phyloP scores from a whole-genome alignment of 1,140 invertebrate genomes.

The Ylistrum balloti region DNA sequence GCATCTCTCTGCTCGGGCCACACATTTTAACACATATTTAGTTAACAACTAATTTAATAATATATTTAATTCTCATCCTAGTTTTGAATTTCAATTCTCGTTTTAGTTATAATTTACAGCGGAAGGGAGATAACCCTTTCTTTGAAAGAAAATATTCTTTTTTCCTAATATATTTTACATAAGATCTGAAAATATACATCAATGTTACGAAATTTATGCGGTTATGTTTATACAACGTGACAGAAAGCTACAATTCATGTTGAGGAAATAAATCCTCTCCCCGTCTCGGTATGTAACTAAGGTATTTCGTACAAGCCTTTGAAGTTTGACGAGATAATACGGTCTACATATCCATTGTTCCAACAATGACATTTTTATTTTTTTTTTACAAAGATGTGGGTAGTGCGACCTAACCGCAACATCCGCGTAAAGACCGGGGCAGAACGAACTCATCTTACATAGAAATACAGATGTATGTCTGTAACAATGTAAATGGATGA shows the following conservation, averaged over 20 bases:
- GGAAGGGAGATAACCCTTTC: neutral
- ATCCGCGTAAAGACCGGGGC: too few relatives aligned
- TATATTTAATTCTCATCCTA: neutral
- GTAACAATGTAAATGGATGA: too few relatives aligned
- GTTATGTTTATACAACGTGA: neutral
- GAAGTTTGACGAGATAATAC: neutral
- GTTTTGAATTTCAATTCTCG: neutral
- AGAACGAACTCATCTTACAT: too few relatives aligned
- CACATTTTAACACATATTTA: neutral
- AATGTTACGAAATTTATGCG: neutral
- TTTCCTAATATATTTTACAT: neutral
- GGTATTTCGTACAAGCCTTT: constrained; percentile 2
- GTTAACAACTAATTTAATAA: neutral
- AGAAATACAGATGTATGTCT: too few relatives aligned
- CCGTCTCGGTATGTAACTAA: neutral
- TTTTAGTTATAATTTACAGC: neutral
- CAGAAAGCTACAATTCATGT: neutral
- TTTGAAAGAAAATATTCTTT: neutral
- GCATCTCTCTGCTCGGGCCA: neutral
- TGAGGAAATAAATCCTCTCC: neutral
- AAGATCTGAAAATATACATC: too few relatives aligned
- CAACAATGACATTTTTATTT: neutral
- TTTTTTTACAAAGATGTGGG: too few relatives aligned
- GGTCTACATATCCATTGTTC: neutral
- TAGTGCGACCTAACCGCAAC: too few relatives aligned